phyloP scores from a whole-genome alignment of 64 coral and sea anemone genomes.

The Dendrophyllia cribrosa region DNA sequence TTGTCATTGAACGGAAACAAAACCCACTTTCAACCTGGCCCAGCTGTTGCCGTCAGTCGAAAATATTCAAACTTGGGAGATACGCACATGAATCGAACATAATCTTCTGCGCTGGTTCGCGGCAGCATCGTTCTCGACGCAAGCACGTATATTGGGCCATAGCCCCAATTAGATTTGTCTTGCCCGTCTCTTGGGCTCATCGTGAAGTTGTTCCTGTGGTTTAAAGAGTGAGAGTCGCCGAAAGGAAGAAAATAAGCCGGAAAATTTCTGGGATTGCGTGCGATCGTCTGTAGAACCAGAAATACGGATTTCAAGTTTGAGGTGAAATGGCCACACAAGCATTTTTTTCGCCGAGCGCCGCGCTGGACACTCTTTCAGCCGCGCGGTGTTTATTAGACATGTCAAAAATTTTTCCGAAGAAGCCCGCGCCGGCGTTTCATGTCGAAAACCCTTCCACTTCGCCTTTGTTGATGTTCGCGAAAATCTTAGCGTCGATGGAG shows the following conservation, averaged over 20 bases:
- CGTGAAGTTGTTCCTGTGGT: not conserved
- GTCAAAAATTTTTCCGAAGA: constrained; percentile 69
- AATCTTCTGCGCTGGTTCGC: constrained; percentile 44
- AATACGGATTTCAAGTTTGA: not conserved
- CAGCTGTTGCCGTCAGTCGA: constrained; percentile 51
- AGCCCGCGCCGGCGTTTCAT: constrained; percentile 12
- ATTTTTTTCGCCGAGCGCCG: constrained; percentile 31
- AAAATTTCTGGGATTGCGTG: constrained; percentile 1
- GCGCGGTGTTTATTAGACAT: constrained; percentile 69
- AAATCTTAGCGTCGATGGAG: constrained; percentile 61
- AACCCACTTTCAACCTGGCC: constrained; percentile 36
- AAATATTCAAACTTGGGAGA: constrained; percentile 44
- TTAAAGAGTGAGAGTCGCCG: constrained; percentile 1
- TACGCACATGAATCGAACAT: constrained; percentile 25
- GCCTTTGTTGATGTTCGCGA: constrained; percentile 63
- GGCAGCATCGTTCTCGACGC: not conserved
- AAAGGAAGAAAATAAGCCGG: not conserved
- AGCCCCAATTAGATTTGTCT: not conserved
- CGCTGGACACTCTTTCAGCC: constrained; percentile 59
- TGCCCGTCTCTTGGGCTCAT: not conserved
- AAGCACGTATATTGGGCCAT: not conserved
- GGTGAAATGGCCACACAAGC: constrained; percentile 21
- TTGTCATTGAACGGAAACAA: constrained; percentile 59
- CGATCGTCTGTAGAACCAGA: not conserved
- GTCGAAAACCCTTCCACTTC: constrained; percentile 18